Conservation (phyloP, 2,797 vertebrate genomes). For the Harpagifer antarcticus region DNA sequence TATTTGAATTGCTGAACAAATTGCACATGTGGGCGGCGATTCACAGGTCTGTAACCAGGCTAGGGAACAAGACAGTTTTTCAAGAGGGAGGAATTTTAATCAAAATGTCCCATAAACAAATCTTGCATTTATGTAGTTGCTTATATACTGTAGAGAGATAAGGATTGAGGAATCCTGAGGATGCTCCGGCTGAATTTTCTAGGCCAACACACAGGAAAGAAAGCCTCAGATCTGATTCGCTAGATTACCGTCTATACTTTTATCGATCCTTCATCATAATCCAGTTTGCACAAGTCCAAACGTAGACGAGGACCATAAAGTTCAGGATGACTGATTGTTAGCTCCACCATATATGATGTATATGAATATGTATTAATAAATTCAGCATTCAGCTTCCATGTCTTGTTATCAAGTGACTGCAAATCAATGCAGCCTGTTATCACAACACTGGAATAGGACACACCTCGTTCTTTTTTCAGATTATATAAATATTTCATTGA, state of each 20-base stretch:
- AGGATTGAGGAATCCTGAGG: not conserved
- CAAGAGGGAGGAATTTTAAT: not conserved
- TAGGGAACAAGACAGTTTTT: not conserved
- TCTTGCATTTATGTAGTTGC: not conserved
- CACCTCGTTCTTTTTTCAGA: no score
- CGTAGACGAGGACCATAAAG: slow-evolving; percentile 37
- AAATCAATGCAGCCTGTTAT: no score
- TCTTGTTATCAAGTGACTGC: no score
- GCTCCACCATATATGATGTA: slow-evolving; percentile 3
- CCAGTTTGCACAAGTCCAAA: slow-evolving; percentile 47
- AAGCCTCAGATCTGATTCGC: slow-evolving; percentile 37
- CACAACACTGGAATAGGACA: no score
- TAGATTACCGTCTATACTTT: slow-evolving; percentile 46
- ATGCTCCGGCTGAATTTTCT: slow-evolving; percentile 20
- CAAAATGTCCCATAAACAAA: not conserved
- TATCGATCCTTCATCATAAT: slow-evolving; percentile 50
- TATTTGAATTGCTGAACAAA: slow-evolving; percentile 13
- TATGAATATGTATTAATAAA: no score
- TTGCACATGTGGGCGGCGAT: not conserved
- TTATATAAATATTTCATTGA: no score
- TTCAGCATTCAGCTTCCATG: no score
- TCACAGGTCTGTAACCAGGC: not conserved
- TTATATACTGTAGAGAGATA: not conserved
- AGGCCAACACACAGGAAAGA: slow-evolving; percentile 21
- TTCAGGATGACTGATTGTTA: slow-evolving; percentile 65